Percentiles rank a stretch among this genome's conserved stretches.
Evolutionary conservation across 2,797 vertebrate species (phyloP).

Genomic region (Phylloscopus collybita): DNA sequence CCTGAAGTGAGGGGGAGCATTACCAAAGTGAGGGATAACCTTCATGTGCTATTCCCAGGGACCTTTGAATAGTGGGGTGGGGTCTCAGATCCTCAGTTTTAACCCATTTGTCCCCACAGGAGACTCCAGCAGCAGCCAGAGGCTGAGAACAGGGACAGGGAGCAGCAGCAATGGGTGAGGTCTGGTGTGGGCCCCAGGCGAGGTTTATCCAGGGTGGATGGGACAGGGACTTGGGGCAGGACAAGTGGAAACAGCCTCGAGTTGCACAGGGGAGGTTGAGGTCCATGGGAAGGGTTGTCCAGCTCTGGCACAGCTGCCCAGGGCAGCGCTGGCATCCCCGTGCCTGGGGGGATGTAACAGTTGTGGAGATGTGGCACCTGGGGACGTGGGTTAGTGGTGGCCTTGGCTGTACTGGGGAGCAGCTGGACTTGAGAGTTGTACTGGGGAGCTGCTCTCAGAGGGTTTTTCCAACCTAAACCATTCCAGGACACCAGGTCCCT

Average conservation of each 20-base stretch:
- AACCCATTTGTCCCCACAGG: constrained; percentile 64
- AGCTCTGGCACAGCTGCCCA: neutral
- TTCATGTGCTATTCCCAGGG: neutral
- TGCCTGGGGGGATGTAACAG: neutral
- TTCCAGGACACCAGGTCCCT: neutral
- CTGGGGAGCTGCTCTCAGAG: neutral
- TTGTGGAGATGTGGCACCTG: neutral
- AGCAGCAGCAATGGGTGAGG: constrained; percentile 85
- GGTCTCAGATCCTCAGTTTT: neutral
- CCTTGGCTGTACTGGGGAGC: neutral
- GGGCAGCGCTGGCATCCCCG: neutral
- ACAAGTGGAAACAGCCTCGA: neutral
- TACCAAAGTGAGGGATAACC: neutral
- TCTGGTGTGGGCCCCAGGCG: rapidly evolving
- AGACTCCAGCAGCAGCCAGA: constrained; percentile 87
- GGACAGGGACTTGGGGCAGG: neutral
- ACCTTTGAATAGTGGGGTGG: neutral
- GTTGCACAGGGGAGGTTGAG: neutral
- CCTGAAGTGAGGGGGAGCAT: too few relatives aligned
- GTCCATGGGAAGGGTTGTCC: neutral
- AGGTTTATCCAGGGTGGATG: neutral
- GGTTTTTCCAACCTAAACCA: neutral
- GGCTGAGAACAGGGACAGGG: constrained; percentile 72
- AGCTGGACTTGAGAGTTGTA: neutral
- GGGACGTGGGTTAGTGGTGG: neutral